Percentiles rank a stretch among this genome's conserved stretches.
Conservation (phyloP, 2,113 vertebrate species). For the Plotosus lineatus region DNA sequence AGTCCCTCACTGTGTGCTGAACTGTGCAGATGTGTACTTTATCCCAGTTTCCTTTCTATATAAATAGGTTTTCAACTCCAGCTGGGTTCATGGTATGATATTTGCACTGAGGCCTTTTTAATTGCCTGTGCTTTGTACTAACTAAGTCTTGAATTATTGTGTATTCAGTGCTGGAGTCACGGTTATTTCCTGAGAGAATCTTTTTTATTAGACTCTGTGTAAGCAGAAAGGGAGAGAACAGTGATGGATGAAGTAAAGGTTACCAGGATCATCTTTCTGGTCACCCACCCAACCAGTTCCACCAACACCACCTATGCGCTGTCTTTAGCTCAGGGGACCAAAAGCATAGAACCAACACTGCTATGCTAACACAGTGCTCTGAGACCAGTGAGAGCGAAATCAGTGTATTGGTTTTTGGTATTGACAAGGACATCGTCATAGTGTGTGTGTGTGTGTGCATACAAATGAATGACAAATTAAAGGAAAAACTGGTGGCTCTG, state of each 20-base stretch:
- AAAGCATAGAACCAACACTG: neutral
- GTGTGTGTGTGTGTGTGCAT: neutral
- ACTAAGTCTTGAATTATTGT: neutral
- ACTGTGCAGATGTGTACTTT: neutral
- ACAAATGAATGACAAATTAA: neutral
- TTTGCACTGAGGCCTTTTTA: neutral
- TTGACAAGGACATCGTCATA: neutral
- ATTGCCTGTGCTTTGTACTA: neutral
- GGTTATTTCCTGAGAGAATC: neutral
- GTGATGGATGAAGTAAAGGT: neutral
- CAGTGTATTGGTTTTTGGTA: slow-evolving; percentile 1
- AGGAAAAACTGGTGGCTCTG: neutral
- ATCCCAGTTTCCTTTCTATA: neutral
- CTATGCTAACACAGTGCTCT: neutral
- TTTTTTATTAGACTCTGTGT: neutral
- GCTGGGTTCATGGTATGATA: neutral
- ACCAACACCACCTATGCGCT: neutral
- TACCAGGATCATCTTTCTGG: slow-evolving; percentile 14
- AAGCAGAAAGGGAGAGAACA: neutral
- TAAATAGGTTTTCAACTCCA: slow-evolving; percentile 2
- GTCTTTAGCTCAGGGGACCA: neutral
- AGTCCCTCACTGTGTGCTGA: neutral
- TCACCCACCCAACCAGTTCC: too few species aligned
- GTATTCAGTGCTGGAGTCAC: neutral
- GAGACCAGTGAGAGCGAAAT: neutral